Percentiles rank a stretch among this genome's conserved stretches.
Conservation (phyloP, 2,888 invertebrate species). For the Leuctra nigra region DNA sequence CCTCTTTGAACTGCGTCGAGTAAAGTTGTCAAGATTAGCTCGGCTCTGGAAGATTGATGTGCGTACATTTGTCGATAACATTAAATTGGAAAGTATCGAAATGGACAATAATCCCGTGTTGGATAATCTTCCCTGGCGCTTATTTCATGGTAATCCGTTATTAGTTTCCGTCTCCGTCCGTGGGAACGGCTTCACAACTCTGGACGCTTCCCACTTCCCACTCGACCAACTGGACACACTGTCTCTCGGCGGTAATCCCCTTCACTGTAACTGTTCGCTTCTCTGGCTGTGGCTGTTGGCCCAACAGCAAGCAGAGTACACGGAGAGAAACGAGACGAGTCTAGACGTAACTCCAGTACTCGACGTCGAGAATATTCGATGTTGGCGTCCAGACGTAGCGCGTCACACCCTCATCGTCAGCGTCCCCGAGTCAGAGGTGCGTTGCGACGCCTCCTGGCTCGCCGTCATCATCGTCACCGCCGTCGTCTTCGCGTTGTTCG, state of each 20-base stretch:
- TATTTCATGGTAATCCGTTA: conserved; percentile 79
- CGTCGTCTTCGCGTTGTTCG: conserved; percentile 39
- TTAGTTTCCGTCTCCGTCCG: conserved; percentile 67
- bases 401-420: conserved; percentile 47
- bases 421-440: conserved; percentile 47
- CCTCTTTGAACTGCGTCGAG: conserved; percentile 69
- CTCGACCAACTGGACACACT: conserved; percentile 69
- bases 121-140: conserved; percentile 64
- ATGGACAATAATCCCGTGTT: conserved; percentile 72
- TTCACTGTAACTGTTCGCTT: conserved; percentile 80
- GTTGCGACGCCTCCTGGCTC: conserved; percentile 40
- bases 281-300: conserved; percentile 76
- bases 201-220: conserved; percentile 76
- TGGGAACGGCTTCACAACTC: conserved; percentile 64
- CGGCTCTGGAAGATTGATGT: conserved; percentile 63
- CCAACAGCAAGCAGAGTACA: conserved; percentile 3
- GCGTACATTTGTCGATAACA: conserved; percentile 77
- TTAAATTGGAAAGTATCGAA: conserved; percentile 69
- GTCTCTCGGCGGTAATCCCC: conserved; percentile 73
- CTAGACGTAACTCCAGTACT: conserved; percentile 17
- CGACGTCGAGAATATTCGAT: conserved; percentile 52
- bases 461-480: conserved; percentile 39
- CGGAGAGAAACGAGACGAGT: background rate
- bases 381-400: conserved; percentile 52
- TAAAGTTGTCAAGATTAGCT: conserved; percentile 64